Evolutionary conservation across 1,140 invertebrate genomes (phyloP).

Genomic region (Drosophila kurseongensis): DNA sequence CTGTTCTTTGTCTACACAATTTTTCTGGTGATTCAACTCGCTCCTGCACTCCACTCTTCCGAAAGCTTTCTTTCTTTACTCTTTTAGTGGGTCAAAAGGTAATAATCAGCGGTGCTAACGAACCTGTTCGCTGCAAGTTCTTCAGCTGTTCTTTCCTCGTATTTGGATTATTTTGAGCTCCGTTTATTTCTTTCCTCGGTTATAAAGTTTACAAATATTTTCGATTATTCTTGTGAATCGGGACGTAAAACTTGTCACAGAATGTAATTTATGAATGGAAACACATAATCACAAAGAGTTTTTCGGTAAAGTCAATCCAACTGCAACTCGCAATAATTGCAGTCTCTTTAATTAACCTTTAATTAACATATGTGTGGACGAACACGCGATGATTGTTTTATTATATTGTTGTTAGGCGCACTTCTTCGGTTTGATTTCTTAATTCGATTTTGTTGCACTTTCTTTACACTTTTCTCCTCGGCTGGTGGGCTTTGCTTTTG

Average conservation of each 20-base stretch:
- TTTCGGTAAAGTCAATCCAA: neutral
- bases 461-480: conserved; percentile 36
- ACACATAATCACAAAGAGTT: conserved; percentile 9
- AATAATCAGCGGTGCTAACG: conserved; percentile 34
- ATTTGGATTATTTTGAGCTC: neutral
- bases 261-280: conserved; percentile 61
- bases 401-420: conserved; percentile 18
- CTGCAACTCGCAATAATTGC: conserved; percentile 1
- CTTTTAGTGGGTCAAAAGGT: conserved; percentile 30
- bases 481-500: conserved; percentile 2
- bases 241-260: conserved; percentile 25
- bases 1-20: conserved; percentile 32
- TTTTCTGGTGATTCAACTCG: conserved; percentile 22
- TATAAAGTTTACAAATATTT: neutral
- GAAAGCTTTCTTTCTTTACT: conserved; percentile 29
- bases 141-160: conserved; percentile 8
- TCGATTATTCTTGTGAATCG: conserved; percentile 6
- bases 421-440: conserved; percentile 8
- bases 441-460: conserved; percentile 40
- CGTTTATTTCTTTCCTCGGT: neutral
- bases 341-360: conserved; percentile 37
- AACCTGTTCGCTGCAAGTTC: conserved; percentile 44
- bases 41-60: conserved; percentile 16
- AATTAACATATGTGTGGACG: conserved; percentile 6
- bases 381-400: conserved; percentile 36